These are phyloP conservation scores for Anolis apletophallus DNA, from an alignment of 2,797 vertebrate species.

Conservation along the genomic window DNA sequence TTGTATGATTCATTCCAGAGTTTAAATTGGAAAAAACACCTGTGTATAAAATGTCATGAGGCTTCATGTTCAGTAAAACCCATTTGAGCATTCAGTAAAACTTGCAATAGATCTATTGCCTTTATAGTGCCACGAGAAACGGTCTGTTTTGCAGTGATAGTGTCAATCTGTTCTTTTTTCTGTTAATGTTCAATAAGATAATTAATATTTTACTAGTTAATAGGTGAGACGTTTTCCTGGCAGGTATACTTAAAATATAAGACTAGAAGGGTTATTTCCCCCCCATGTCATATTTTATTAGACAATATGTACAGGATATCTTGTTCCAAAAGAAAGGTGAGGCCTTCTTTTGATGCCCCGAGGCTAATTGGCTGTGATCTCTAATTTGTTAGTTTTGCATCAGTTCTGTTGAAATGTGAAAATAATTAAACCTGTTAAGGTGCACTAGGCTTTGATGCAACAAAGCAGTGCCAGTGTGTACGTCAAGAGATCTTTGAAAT, in stretches of 20 bases:
- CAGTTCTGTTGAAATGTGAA: neutral
- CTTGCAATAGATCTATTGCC: neutral
- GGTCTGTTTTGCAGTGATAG: neutral
- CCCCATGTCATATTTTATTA: neutral
- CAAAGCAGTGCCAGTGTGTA: neutral
- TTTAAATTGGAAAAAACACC: neutral
- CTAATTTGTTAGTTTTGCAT: neutral
- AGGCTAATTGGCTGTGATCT: neutral
- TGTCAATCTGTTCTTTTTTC: neutral
- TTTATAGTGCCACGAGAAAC: neutral
- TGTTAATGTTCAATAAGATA: constrained; percentile 11
- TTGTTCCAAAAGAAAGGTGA: neutral
- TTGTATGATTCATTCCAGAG: neutral
- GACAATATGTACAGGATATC: neutral
- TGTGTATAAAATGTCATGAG: neutral
- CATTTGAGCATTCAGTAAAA: neutral
- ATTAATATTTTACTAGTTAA: neutral
- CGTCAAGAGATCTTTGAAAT: neutral
- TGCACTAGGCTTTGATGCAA: neutral
- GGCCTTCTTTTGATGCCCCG: neutral
- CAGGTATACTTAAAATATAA: neutral
- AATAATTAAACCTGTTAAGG: neutral
- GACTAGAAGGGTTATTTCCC: neutral
- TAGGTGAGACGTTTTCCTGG: neutral
- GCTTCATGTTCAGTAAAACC: neutral